Conservation (phyloP, 2,888 invertebrate species). For the Busseola fusca region DNA sequence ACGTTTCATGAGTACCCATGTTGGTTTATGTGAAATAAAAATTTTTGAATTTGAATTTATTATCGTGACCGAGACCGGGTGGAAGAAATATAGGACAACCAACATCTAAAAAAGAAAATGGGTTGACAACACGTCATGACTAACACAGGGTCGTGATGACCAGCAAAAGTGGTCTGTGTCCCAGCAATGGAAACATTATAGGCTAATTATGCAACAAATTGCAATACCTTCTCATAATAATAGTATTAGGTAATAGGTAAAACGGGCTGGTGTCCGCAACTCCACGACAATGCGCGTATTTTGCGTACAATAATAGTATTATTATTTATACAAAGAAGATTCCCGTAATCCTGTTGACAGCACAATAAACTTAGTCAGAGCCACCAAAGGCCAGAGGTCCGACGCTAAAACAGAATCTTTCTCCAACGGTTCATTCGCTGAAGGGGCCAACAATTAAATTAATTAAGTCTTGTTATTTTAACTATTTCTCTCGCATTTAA, state of each 20-base stretch:
- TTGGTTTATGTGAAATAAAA: too few relatives aligned
- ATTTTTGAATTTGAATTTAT: too few relatives aligned
- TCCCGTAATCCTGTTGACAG: conserved; percentile 8
- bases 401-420: conserved; percentile 6
- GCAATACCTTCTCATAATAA: conserved; percentile 5
- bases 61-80: not conserved
- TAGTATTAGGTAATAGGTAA: not conserved
- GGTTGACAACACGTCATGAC: not conserved
- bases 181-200: not conserved
- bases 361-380: not conserved
- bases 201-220: not conserved
- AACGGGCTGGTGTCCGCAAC: too few relatives aligned
- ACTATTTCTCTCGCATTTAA: conserved; percentile 38
- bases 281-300: too few relatives aligned
- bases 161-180: not conserved
- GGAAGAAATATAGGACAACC: not conserved
- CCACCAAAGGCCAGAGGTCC: conserved; percentile 20
- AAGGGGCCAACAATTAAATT: conserved; percentile 34
- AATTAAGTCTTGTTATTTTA: conserved; percentile 38
- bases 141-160: not conserved
- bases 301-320: too few relatives aligned
- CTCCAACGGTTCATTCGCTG: conserved; percentile 16
- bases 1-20: too few relatives aligned
- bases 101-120: not conserved
- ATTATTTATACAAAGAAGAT: conserved; percentile 10